Percentiles rank a stretch among this genome's conserved stretches.
Conservation (phyloP, 2,113 vertebrate genomes). For the Hepsetus odoe region DNA sequence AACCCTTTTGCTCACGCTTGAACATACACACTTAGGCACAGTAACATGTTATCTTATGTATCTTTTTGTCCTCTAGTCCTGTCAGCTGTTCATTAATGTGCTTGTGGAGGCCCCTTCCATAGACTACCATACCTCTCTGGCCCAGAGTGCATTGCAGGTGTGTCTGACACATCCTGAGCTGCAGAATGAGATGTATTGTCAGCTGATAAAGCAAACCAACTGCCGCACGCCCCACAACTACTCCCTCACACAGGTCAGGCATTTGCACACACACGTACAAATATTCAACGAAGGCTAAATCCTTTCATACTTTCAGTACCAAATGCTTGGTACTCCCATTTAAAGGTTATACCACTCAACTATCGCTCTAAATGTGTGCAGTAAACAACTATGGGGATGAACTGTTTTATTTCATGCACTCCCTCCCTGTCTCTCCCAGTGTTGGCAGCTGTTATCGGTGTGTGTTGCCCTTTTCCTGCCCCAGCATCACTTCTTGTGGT, state of each 20-base stretch:
- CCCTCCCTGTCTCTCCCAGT: conserved; percentile 65
- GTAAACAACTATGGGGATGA: too few relatives aligned
- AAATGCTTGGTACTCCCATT: too few relatives aligned
- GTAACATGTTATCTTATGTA: neutral
- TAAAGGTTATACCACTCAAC: too few relatives aligned
- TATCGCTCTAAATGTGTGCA: too few relatives aligned
- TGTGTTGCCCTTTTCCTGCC: conserved; percentile 88
- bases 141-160: conserved; percentile 88
- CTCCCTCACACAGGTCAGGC: conserved; percentile 84
- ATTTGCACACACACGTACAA: neutral
- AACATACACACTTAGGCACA: neutral
- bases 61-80: conserved; percentile 74
- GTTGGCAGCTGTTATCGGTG: conserved; percentile 89
- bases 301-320: too few relatives aligned
- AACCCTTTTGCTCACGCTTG: neutral
- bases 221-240: conserved; percentile 80
- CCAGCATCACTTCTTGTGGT: conserved; percentile 91
- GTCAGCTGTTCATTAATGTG: conserved; percentile 91
- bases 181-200: conserved; percentile 90
- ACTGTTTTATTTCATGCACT: neutral
- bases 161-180: conserved; percentile 86
- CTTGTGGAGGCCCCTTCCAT: conserved; percentile 85
- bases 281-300: too few relatives aligned
- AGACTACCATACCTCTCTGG: conserved; percentile 88
- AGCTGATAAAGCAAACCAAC: conserved; percentile 87